phyloP scores from a whole-genome alignment of 2,797 vertebrate genomes.

The Coilia nasus region DNA sequence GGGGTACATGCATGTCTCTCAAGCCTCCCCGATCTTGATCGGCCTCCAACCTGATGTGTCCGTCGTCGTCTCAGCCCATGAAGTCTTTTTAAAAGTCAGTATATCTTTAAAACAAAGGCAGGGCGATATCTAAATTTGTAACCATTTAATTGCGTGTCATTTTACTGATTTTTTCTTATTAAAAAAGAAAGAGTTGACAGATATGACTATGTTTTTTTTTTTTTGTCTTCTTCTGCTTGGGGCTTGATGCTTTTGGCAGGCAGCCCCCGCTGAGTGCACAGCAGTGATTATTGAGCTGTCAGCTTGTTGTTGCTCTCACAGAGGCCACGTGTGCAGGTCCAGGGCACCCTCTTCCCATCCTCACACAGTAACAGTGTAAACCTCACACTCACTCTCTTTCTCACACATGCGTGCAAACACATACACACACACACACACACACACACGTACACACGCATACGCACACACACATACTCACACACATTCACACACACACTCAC shows the following conservation, averaged over 20 bases:
- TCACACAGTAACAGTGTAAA: neutral
- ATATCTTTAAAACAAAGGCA: neutral
- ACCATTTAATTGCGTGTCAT: slow-evolving; percentile 19
- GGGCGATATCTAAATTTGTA: neutral
- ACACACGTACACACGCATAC: neutral
- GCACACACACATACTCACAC: neutral
- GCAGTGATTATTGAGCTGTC: slow-evolving; percentile 26
- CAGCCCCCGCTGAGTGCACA: neutral
- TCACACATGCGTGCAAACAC: neutral
- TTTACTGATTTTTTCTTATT: neutral
- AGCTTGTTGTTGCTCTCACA: neutral
- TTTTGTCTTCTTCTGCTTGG: neutral
- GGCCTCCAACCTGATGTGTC: slow-evolving; percentile 52
- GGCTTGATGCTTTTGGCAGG: slow-evolving; percentile 22
- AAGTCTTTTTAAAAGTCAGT: slow-evolving; percentile 8
- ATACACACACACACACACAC: neutral
- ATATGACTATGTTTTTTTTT: neutral
- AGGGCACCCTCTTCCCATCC: neutral
- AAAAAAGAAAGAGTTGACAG: neutral
- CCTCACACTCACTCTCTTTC: too few relatives aligned
- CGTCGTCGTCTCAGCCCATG: slow-evolving; percentile 54
- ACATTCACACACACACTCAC: neutral
- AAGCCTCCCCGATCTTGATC: slow-evolving; percentile 34
- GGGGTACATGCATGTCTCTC: slow-evolving; percentile 2
- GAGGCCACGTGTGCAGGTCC: neutral